Conservation (phyloP, 2,888 invertebrate species). For the Schrankia costaestrigalis region DNA sequence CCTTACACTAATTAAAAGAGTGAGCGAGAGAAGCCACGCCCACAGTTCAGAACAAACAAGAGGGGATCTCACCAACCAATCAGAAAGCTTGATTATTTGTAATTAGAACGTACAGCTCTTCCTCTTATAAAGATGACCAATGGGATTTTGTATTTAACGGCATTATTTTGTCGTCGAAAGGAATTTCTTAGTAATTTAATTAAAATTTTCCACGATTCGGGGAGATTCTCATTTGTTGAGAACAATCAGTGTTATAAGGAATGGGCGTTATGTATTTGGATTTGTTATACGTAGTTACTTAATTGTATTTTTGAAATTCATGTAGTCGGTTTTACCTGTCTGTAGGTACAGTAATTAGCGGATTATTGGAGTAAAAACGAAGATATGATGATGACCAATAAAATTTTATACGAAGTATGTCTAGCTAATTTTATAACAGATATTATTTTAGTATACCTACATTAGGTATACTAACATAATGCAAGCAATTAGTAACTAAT, state of each 20-base stretch:
- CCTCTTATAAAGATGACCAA: conserved; percentile 75
- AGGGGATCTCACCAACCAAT: conserved; percentile 72
- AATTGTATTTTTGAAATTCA: no score
- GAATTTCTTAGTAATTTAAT: conserved; percentile 59
- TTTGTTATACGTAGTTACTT: no score
- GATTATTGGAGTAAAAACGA: no score
- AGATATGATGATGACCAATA: no score
- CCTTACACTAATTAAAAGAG: conserved; percentile 82
- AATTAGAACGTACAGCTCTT: conserved; percentile 76
- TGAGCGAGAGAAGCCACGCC: conserved; percentile 75
- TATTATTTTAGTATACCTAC: no score
- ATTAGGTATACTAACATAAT: no score
- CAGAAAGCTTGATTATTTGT: conserved; percentile 77
- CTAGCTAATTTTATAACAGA: no score
- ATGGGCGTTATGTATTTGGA: conserved; percentile 50
- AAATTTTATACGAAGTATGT: no score
- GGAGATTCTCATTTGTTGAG: conserved; percentile 53
- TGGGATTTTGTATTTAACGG: conserved; percentile 68
- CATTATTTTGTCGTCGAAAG: conserved; percentile 51
- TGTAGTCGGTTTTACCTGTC: no score
- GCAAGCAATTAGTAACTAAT: no score
- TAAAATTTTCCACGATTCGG: conserved; percentile 50
- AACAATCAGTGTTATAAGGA: conserved; percentile 50
- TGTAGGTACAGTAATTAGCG: no score
- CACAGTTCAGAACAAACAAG: conserved; percentile 74